phyloP scores from a whole-genome alignment of 2,113 vertebrate genomes.

The Pygoscelis antarcticus region DNA sequence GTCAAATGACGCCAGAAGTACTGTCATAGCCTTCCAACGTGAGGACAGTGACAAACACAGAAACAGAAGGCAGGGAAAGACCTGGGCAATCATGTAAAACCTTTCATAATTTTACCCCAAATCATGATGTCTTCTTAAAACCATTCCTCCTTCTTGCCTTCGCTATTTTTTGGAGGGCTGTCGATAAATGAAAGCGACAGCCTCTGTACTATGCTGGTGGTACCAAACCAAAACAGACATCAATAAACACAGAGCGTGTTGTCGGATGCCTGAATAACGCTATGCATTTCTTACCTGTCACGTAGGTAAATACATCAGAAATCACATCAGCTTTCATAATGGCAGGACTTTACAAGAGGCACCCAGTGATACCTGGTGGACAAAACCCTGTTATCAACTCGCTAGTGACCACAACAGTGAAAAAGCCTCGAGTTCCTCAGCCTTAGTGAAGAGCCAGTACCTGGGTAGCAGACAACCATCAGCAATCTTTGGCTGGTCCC shows the following conservation, averaged over 20 bases:
- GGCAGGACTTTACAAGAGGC: background rate
- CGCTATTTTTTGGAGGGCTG: background rate
- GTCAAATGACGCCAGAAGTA: background rate
- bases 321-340: background rate
- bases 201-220: background rate
- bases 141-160: background rate
- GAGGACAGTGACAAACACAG: fast-evolving
- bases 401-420: background rate
- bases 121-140: background rate
- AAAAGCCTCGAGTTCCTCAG: background rate
- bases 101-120: background rate
- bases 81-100: background rate
- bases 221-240: background rate
- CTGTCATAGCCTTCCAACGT: fast-evolving
- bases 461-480: background rate
- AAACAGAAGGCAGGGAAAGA: background rate
- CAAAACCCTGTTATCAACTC: background rate
- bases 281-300: background rate
- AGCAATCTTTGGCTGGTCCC: background rate
- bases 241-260: fast-evolving
- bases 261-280: background rate
- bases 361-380: background rate
- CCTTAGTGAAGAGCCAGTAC: background rate
- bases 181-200: background rate
- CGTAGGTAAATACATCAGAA: background rate